Percentiles rank a stretch among this genome's conserved stretches.
phyloP scores from a whole-genome alignment of 1,140 invertebrate genomes.

The Piezodorus guildinii region DNA sequence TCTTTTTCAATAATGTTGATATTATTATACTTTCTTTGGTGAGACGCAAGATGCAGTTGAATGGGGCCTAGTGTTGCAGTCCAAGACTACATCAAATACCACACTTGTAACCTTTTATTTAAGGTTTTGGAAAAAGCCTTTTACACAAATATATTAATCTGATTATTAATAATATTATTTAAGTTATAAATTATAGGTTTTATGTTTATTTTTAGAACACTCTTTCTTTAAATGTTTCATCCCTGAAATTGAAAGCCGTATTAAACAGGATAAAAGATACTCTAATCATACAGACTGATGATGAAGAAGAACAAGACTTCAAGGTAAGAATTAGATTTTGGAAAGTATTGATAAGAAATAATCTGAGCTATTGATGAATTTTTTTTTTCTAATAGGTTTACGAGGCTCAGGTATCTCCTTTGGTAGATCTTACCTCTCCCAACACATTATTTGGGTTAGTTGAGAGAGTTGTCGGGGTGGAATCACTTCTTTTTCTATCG shows the following conservation, averaged over 20 bases:
- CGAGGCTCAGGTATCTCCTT: conserved; percentile 52
- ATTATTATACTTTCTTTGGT: no score
- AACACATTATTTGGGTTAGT: conserved; percentile 67
- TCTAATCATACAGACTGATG: conserved; percentile 38
- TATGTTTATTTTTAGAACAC: conserved; percentile 6
- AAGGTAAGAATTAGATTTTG: conserved; percentile 4
- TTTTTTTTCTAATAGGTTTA: conserved; percentile 35
- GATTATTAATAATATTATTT: no score
- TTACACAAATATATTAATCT: no score
- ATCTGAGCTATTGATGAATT: neutral
- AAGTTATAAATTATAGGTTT: no score
- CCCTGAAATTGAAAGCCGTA: conserved; percentile 54
- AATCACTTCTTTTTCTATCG: conserved; percentile 81
- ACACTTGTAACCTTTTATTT: no score
- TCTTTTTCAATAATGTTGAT: no score
- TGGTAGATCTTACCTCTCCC: conserved; percentile 56
- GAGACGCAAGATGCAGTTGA: no score
- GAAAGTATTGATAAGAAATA: no score
- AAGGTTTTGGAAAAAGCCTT: no score
- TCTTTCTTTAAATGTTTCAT: conserved; percentile 2
- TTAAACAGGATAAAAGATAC: conserved; percentile 65
- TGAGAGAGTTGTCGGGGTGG: conserved; percentile 79
- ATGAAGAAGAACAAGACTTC: conserved; percentile 31
- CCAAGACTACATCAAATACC: no score
- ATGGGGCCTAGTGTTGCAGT: no score